A percentile compares a stretch with the other conserved stretches of the same genome.
phyloP scores from a whole-genome alignment of 2,797 vertebrate genomes.

The Lateolabrax maculatus region DNA sequence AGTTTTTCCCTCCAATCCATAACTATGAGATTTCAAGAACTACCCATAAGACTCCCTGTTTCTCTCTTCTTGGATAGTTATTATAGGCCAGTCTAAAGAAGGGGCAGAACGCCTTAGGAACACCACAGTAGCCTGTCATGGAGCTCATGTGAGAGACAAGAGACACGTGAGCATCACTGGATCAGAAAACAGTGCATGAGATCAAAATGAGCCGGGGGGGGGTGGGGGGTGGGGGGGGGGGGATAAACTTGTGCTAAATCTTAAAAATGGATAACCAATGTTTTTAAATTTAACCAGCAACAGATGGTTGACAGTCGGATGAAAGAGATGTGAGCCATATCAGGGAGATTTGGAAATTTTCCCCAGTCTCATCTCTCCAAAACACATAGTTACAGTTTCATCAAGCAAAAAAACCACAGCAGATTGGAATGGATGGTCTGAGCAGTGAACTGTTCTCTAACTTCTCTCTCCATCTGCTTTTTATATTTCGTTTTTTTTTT shows the following conservation, averaged over 20 bases:
- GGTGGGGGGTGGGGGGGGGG: slow-evolving; percentile 4
- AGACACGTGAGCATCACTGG: slow-evolving; percentile 39
- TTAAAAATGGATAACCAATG: slow-evolving; percentile 23
- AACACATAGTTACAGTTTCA: slow-evolving; percentile 27
- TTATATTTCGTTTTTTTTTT: background rate
- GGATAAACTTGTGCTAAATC: background rate
- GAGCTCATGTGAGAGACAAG: slow-evolving; percentile 39
- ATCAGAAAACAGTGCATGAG: slow-evolving; percentile 26
- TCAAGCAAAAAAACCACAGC: slow-evolving; percentile 20
- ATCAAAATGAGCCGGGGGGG: slow-evolving; percentile 32
- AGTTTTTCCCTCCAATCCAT: slow-evolving; percentile 1
- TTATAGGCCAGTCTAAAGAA: slow-evolving; percentile 23
- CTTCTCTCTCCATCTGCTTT: slow-evolving; percentile 30
- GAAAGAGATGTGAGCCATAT: slow-evolving; percentile 27
- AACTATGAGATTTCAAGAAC: slow-evolving; percentile 5
- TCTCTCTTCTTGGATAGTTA: slow-evolving; percentile 1
- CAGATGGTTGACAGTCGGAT: slow-evolving; percentile 53
- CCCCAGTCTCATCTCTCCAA: slow-evolving; percentile 28
- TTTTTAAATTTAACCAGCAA: slow-evolving; percentile 34
- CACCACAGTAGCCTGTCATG: slow-evolving; percentile 25
- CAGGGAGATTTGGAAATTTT: slow-evolving; percentile 15
- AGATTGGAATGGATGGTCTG: slow-evolving; percentile 32
- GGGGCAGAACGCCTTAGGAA: slow-evolving; percentile 24
- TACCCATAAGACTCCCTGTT: background rate
- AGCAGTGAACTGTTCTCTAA: slow-evolving; percentile 35